A percentile compares a stretch with the other conserved stretches of the same genome.
Evolutionary conservation across 1,140 invertebrate genomes (phyloP).

Genomic region (Drosophila sp.): DNA sequence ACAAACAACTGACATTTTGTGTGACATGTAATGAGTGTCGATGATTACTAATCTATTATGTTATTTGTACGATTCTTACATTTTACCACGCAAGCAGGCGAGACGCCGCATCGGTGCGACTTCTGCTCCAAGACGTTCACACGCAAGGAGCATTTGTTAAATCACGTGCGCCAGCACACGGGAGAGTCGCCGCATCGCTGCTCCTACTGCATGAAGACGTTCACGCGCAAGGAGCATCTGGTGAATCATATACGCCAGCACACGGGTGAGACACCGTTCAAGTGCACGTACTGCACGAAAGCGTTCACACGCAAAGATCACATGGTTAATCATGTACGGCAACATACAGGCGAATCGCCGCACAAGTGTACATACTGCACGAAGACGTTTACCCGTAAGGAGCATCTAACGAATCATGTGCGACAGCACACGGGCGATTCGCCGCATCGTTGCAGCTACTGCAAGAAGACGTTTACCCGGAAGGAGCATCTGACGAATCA

Average conservation of each 20-base stretch:
- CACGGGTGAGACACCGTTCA: slow-evolving; percentile 93
- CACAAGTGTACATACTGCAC: slow-evolving; percentile 92
- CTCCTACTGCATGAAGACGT: slow-evolving; percentile 90
- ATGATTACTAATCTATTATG: slow-evolving; percentile 7
- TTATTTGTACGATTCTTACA: slow-evolving; percentile 1
- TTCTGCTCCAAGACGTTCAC: slow-evolving; percentile 94
- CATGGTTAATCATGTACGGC: slow-evolving; percentile 89
- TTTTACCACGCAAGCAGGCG: slow-evolving; percentile 84
- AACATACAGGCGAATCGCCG: slow-evolving; percentile 94
- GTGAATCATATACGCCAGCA: slow-evolving; percentile 92
- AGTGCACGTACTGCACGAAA: slow-evolving; percentile 94
- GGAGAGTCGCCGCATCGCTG: slow-evolving; percentile 86
- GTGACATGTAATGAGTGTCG: neutral
- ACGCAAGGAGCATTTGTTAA: slow-evolving; percentile 92
- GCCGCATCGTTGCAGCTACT: slow-evolving; percentile 90
- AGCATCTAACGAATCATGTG: slow-evolving; percentile 88
- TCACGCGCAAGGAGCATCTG: slow-evolving; percentile 91
- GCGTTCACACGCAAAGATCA: slow-evolving; percentile 94
- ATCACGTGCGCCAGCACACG: slow-evolving; percentile 93
- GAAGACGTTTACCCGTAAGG: slow-evolving; percentile 93
- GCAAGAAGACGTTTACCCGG: slow-evolving; percentile 91
- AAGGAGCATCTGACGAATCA: slow-evolving; percentile 97
- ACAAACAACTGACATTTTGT: neutral
- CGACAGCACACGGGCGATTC: slow-evolving; percentile 92
- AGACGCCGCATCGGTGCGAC: slow-evolving; percentile 93